Evolutionary conservation across 2,797 vertebrate genomes (phyloP).

Genomic region (Parauchenoglanis punctatus): DNA sequence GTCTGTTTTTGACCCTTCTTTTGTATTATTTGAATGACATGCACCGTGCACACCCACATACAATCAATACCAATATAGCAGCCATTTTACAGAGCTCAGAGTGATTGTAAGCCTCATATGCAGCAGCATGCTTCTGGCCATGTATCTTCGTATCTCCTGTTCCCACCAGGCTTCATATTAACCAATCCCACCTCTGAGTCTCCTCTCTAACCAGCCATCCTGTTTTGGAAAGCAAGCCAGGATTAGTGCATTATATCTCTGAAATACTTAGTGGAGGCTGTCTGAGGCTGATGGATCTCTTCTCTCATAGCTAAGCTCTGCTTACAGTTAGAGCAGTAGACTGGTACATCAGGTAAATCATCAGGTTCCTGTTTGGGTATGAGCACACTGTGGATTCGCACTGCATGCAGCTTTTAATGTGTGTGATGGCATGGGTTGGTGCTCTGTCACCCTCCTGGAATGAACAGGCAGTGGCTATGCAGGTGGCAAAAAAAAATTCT

Average conservation of each 20-base stretch:
- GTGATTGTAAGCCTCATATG: conserved; percentile 3
- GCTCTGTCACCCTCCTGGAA: conserved; percentile 21
- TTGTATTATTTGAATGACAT: neutral
- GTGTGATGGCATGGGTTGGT: neutral
- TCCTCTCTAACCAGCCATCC: neutral
- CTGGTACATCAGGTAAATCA: neutral
- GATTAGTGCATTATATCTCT: conserved; percentile 12
- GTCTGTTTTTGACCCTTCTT: neutral
- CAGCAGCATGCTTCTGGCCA: neutral
- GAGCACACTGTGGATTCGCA: conserved; percentile 6
- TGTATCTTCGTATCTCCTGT: neutral
- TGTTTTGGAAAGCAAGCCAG: conserved; percentile 23
- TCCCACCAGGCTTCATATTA: conserved; percentile 24
- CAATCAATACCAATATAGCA: conserved; percentile 29
- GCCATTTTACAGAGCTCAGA: conserved; percentile 12
- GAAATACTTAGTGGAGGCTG: conserved; percentile 29
- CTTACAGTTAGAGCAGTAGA: conserved; percentile 26
- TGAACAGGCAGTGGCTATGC: conserved; percentile 20
- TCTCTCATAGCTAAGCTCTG: conserved; percentile 13
- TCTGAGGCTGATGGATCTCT: conserved; percentile 1
- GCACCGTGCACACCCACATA: neutral
- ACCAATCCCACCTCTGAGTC: conserved; percentile 27
- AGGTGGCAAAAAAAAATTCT: conserved; percentile 41
- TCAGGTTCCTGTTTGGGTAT: conserved; percentile 10
- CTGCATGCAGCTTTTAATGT: conserved; percentile 29